A percentile compares a stretch with the other conserved stretches of the same genome.
phyloP scores from a whole-genome alignment of 2,888 invertebrate species.

The Heliothis peltigera region DNA sequence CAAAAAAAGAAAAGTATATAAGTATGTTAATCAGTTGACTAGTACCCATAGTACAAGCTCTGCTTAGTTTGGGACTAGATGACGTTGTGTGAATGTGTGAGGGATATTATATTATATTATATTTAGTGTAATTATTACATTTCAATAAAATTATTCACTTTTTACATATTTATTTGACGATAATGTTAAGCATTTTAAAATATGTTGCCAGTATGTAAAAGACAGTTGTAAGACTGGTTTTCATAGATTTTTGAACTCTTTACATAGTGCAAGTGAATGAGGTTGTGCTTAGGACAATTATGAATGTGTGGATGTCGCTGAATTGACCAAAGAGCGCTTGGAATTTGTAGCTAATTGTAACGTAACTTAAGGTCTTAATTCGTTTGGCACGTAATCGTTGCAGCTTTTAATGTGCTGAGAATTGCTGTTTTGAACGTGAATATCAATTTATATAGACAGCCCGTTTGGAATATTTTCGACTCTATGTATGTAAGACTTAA shows the following conservation, averaged over 20 bases:
- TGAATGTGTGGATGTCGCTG: slow-evolving; percentile 62
- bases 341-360: slow-evolving; percentile 70
- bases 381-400: slow-evolving; percentile 46
- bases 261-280: slow-evolving; percentile 51
- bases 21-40: no score
- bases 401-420: slow-evolving; percentile 37
- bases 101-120: no score
- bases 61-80: no score
- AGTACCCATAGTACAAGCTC: no score
- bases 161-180: slow-evolving; percentile 26
- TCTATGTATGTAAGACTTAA: neutral
- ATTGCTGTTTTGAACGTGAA: neutral
- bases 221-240: slow-evolving; percentile 63
- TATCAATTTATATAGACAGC: neutral
- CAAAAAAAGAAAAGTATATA: no score
- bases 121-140: no score
- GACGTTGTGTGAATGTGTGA: no score
- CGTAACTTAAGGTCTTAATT: slow-evolving; percentile 70
- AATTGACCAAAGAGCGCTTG: slow-evolving; percentile 82
- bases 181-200: slow-evolving; percentile 45
- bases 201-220: slow-evolving; percentile 26
- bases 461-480: no score
- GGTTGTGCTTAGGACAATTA: slow-evolving; percentile 67
- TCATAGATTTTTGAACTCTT: slow-evolving; percentile 54
- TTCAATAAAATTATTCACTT: slow-evolving; percentile 4